Conservation (phyloP, 2,888 invertebrate species). For the Drosophila buzzatii region DNA sequence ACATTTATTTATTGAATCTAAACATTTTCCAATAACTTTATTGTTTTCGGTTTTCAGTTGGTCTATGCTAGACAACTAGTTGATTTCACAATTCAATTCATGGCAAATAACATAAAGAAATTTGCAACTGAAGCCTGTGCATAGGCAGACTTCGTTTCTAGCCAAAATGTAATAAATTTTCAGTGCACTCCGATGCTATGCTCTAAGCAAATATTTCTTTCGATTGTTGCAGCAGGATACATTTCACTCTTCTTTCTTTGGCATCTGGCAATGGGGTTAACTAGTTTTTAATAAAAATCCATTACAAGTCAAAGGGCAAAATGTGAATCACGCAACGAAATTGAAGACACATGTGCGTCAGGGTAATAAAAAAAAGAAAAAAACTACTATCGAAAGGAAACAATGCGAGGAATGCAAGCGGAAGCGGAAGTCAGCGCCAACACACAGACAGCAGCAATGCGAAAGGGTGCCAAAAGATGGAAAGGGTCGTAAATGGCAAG, state of each 20-base stretch:
- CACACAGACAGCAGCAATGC: conserved; percentile 43
- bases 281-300: conserved; percentile 49
- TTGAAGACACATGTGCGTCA: conserved; percentile 47
- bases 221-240: neutral
- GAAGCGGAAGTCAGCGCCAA: conserved; percentile 70
- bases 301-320: conserved; percentile 41
- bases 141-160: neutral
- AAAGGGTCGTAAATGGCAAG: conserved; percentile 38
- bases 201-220: conserved; percentile 3
- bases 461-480: conserved; percentile 61
- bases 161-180: neutral
- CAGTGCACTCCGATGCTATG: neutral
- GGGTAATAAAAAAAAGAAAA: conserved; percentile 30
- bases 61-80: neutral
- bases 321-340: conserved; percentile 37
- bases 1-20: neutral
- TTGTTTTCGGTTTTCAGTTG: neutral
- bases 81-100: neutral
- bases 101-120: neutral
- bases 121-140: neutral
- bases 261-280: conserved; percentile 16
- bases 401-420: conserved; percentile 60
- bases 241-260: neutral
- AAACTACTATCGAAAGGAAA: conserved; percentile 53
- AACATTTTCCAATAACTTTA: neutral